Evolutionary conservation across 2,888 invertebrate genomes (phyloP).

Genomic region (Apeira syringaria): DNA sequence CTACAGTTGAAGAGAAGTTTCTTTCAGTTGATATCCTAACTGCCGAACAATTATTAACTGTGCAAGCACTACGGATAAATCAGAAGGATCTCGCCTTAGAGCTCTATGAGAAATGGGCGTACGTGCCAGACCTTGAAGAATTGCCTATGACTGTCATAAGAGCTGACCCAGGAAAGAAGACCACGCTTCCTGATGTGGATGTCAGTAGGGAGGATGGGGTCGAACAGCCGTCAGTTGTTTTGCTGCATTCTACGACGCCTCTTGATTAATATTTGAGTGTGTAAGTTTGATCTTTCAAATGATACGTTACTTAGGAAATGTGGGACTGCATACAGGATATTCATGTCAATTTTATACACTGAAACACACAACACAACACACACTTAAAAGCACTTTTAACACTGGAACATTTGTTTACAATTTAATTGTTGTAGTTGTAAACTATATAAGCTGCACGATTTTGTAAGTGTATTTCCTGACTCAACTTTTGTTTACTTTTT

Average conservation of each 20-base stretch:
- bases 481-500: no score
- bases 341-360: no score
- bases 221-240: slow-evolving; percentile 34
- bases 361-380: no score
- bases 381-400: no score
- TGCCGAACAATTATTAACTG: not conserved
- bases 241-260: slow-evolving; percentile 37
- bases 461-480: no score
- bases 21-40: slow-evolving; percentile 29
- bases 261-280: slow-evolving; percentile 17
- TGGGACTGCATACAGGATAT: no score
- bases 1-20: slow-evolving; percentile 55
- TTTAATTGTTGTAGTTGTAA: no score
- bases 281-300: no score
- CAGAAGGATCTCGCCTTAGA: slow-evolving; percentile 35
- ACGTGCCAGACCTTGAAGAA: slow-evolving; percentile 56
- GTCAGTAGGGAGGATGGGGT: slow-evolving; percentile 28
- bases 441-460: no score
- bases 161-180: slow-evolving; percentile 33
- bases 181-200: slow-evolving; percentile 45
- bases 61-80: slow-evolving; percentile 11
- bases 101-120: slow-evolving; percentile 65
- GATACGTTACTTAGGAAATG: no score
- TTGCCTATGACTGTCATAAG: slow-evolving; percentile 53
- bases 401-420: no score